Conservation (phyloP, 2,113 vertebrate genomes). For the Ageneiosus marmoratus region DNA sequence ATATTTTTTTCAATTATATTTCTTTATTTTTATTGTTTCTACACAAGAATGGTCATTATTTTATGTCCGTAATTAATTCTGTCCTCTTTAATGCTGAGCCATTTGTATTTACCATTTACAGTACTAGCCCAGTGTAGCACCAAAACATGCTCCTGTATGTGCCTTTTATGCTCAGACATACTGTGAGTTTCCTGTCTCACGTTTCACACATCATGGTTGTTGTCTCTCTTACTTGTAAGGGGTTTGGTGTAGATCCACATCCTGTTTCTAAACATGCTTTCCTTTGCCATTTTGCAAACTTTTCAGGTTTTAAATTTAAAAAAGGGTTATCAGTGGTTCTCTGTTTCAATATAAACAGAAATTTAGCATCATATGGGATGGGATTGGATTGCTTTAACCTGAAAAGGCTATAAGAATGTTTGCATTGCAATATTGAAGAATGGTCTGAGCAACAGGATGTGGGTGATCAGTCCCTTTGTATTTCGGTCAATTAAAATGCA, state of each 20-base stretch:
- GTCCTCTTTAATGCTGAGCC: neutral
- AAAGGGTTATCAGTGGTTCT: neutral
- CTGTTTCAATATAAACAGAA: neutral
- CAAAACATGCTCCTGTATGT: neutral
- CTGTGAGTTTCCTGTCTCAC: neutral
- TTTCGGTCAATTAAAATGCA: neutral
- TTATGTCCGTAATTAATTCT: neutral
- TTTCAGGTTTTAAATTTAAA: neutral
- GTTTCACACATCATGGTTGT: neutral
- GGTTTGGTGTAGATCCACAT: neutral
- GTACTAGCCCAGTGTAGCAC: neutral
- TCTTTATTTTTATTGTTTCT: too few relatives aligned
- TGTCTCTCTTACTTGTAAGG: neutral
- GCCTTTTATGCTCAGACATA: neutral
- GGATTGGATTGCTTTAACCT: neutral
- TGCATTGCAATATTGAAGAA: neutral
- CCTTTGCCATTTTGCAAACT: neutral
- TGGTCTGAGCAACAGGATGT: neutral
- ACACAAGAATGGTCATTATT: too few relatives aligned
- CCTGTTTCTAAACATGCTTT: neutral
- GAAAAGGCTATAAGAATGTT: neutral
- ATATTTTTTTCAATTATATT: too few relatives aligned
- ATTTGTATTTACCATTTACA: neutral
- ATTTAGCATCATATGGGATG: neutral
- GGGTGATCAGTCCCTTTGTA: neutral